These are phyloP conservation scores for Himalopsyche kuldschensis DNA, from an alignment of 2,888 invertebrate genomes.

Conservation along the genomic window DNA sequence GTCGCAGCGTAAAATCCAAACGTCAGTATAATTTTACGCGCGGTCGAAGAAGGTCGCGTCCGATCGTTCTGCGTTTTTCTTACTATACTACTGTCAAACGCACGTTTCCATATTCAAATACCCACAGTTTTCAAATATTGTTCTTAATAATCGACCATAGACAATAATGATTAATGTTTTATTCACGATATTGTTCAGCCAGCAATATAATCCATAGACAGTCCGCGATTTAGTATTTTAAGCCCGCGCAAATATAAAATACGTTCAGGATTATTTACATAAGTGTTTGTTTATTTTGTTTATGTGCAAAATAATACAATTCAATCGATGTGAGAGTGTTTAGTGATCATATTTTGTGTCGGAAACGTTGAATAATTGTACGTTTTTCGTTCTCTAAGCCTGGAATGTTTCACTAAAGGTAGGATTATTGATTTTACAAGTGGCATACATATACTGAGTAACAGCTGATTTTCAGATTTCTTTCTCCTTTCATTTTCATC, in stretches of 20 bases:
- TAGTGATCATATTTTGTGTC: not conserved
- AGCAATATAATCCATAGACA: not conserved
- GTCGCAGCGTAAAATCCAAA: not conserved
- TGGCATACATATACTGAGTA: slow-evolving; percentile 19
- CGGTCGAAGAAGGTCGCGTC: not conserved
- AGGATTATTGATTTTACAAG: slow-evolving; percentile 32
- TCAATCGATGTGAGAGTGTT: not conserved
- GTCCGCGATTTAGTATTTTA: not conserved
- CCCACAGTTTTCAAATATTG: not conserved
- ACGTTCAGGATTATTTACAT: not conserved
- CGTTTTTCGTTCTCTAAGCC: not conserved
- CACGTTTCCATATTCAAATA: not conserved
- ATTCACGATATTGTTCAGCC: not conserved
- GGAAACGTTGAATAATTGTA: not conserved
- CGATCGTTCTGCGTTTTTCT: not conserved
- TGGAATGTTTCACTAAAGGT: slow-evolving; percentile 14
- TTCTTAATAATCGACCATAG: not conserved
- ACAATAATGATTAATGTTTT: not conserved
- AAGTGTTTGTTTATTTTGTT: not conserved
- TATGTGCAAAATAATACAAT: not conserved
- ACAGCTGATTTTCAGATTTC: slow-evolving; percentile 23
- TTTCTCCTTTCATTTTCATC: slow-evolving; percentile 20
- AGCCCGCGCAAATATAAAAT: not conserved
- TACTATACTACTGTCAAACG: slow-evolving; percentile 5
- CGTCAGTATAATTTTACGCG: slow-evolving; percentile 5